Conservation (phyloP, 2,888 invertebrate genomes). For the Drosophila ochracea region DNA sequence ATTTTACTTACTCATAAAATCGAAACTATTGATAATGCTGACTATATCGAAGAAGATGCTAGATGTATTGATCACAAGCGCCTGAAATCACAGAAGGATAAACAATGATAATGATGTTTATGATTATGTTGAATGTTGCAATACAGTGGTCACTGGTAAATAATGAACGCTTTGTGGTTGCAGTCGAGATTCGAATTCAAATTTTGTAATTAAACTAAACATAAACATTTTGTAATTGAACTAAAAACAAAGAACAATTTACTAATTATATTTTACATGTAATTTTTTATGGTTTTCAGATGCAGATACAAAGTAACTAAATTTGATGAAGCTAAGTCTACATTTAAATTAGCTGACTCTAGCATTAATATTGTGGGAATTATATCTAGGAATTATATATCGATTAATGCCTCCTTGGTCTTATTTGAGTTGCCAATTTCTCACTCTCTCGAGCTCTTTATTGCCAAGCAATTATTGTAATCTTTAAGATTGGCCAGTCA, state of each 20-base stretch:
- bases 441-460: background rate
- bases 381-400: background rate
- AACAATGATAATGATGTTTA: constrained; percentile 6
- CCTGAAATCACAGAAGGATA: constrained; percentile 70
- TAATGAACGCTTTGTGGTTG: background rate
- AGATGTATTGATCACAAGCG: constrained; percentile 84
- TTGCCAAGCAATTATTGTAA: background rate
- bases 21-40: constrained; percentile 82
- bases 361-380: background rate
- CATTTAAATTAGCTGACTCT: background rate
- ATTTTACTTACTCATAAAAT: constrained; percentile 83
- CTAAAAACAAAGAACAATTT: background rate
- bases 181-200: background rate
- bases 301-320: background rate
- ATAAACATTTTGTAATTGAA: background rate
- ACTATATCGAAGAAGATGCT: constrained; percentile 85
- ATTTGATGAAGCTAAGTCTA: background rate
- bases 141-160: background rate
- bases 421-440: background rate
- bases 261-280: background rate
- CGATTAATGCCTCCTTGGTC: background rate
- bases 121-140: background rate
- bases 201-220: background rate
- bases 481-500: background rate
- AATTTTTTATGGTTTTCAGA: background rate